A percentile compares a stretch with the other conserved stretches of the same genome.
Conservation (phyloP, 2,113 vertebrate genomes). For the Apteryx owenii region DNA sequence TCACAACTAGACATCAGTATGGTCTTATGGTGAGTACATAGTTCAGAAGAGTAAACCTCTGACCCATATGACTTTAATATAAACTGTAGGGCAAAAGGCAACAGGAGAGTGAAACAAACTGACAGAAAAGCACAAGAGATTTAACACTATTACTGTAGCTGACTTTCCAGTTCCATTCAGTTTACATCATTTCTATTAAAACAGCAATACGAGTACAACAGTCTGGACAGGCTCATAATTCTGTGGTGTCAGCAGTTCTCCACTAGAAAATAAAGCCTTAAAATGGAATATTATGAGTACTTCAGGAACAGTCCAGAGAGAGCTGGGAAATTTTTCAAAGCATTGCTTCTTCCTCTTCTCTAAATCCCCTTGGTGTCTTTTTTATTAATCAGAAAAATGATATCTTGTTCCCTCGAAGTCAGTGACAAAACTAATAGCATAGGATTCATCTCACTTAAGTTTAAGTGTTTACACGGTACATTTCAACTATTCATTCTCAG, state of each 20-base stretch:
- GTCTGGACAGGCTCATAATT: not conserved
- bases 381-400: not conserved
- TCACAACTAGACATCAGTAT: not conserved
- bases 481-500: not conserved
- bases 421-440: not conserved
- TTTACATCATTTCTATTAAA: not conserved
- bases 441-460: not conserved
- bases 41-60: not conserved
- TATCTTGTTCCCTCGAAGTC: not conserved
- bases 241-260: not conserved
- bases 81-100: not conserved
- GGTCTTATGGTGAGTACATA: accelerated
- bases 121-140: not conserved
- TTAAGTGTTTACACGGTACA: not conserved
- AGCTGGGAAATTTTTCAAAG: not conserved
- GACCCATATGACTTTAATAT: not conserved
- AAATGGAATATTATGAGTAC: not conserved
- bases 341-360: not conserved
- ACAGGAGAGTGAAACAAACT: not conserved
- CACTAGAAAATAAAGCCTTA: not conserved
- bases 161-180: not conserved
- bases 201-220: not conserved
- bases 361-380: not conserved
- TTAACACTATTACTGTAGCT: not conserved
- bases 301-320: not conserved